Conservation (phyloP, 2,888 invertebrate genomes). For the Cheilosia impressa region DNA sequence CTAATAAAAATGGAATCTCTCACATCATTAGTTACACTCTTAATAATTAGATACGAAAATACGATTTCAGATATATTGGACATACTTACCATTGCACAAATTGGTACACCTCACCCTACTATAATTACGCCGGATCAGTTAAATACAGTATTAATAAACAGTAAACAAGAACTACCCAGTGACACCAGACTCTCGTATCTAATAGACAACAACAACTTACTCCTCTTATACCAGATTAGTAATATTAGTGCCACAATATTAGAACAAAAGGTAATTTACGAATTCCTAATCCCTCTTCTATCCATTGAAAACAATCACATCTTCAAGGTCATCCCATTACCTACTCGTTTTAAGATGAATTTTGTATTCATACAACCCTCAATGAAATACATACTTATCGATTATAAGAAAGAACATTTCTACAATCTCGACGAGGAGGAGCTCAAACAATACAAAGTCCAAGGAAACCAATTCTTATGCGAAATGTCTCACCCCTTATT, state of each 20-base stretch:
- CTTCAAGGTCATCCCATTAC: background rate
- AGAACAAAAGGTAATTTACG: background rate
- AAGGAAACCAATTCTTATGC: background rate
- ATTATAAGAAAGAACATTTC: background rate
- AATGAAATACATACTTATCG: background rate
- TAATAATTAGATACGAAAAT: background rate
- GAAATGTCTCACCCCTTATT: slow-evolving; percentile 6
- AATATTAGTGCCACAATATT: background rate
- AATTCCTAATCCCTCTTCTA: background rate
- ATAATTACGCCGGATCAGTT: slow-evolving; percentile 1
- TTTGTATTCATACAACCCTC: background rate
- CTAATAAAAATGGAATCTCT: too few species aligned
- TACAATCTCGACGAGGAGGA: background rate
- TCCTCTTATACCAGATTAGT: slow-evolving; percentile 3
- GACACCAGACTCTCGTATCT: slow-evolving; percentile 5
- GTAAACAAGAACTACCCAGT: slow-evolving; percentile 10
- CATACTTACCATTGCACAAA: slow-evolving; percentile 2
- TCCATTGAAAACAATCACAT: background rate
- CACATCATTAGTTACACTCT: too few species aligned
- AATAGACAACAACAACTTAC: background rate
- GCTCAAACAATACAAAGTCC: background rate
- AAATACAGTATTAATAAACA: background rate
- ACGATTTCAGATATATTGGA: background rate
- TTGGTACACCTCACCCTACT: slow-evolving; percentile 1
- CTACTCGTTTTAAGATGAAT: background rate